Percentiles rank a stretch among this genome's conserved stretches.
Conservation (phyloP, 2,888 invertebrate genomes). For the Mayetiola destructor region DNA sequence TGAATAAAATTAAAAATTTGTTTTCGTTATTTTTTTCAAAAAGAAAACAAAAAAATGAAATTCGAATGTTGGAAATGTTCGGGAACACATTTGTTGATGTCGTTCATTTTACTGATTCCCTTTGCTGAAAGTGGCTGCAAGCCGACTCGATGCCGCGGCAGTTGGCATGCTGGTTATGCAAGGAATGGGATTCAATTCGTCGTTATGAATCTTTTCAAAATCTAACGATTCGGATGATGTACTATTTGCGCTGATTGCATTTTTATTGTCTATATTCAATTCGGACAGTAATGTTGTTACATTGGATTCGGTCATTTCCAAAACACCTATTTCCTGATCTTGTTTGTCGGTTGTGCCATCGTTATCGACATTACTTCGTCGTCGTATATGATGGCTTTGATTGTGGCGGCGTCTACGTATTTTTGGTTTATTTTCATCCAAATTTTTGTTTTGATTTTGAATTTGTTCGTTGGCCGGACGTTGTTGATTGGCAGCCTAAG, state of each 20-base stretch:
- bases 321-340: too few relatives aligned
- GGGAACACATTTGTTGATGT: too few relatives aligned
- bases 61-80: neutral
- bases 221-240: conserved; percentile 7
- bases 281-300: neutral
- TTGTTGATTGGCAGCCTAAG: too few relatives aligned
- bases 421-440: neutral
- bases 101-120: too few relatives aligned
- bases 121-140: neutral
- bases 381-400: neutral
- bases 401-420: neutral
- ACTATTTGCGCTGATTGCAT: neutral
- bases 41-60: neutral
- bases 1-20: too few relatives aligned
- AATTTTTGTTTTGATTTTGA: conserved; percentile 6
- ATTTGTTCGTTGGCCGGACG: neutral
- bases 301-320: conserved; percentile 1
- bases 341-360: neutral
- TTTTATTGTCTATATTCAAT: neutral
- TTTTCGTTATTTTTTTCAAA: too few relatives aligned
- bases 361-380: neutral
- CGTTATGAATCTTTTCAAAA: neutral
- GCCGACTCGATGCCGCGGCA: neutral
- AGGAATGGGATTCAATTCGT: neutral
- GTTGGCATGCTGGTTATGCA: neutral